These are phyloP conservation scores for Saxicola maurus DNA, from an alignment of 2,797 vertebrate species.

Conservation along the genomic window DNA sequence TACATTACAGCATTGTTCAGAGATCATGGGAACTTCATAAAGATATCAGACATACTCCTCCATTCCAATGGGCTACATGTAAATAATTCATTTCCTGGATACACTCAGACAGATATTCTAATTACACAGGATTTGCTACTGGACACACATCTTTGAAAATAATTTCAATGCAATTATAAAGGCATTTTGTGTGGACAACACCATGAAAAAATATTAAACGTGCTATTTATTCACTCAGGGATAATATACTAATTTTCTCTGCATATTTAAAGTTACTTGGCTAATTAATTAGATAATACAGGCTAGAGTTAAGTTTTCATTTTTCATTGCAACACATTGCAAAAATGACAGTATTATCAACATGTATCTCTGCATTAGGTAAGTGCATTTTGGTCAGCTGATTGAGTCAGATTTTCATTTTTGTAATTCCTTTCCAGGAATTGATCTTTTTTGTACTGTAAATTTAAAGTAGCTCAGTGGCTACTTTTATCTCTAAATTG, in stretches of 20 bases:
- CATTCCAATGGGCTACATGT: slow-evolving; percentile 51
- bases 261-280: slow-evolving; percentile 46
- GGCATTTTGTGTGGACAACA: slow-evolving; percentile 49
- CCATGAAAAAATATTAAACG: slow-evolving; percentile 47
- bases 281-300: slow-evolving; percentile 38
- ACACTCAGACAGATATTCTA: slow-evolving; percentile 62
- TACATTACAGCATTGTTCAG: slow-evolving; percentile 50
- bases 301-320: slow-evolving; percentile 53
- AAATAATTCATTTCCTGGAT: slow-evolving; percentile 67
- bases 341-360: slow-evolving; percentile 62
- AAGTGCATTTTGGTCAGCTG: slow-evolving; percentile 58
- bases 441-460: slow-evolving; percentile 46
- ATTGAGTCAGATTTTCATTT: slow-evolving; percentile 55
- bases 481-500: slow-evolving; percentile 39
- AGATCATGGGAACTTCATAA: slow-evolving; percentile 62
- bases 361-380: slow-evolving; percentile 37
- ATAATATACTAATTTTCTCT: slow-evolving; percentile 11
- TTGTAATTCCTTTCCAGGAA: slow-evolving; percentile 39
- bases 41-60: slow-evolving; percentile 42
- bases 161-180: slow-evolving; percentile 61
- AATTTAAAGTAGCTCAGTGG: slow-evolving; percentile 41
- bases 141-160: slow-evolving; percentile 55
- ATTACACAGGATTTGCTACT: slow-evolving; percentile 66
- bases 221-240: slow-evolving; percentile 9
- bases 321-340: slow-evolving; percentile 50